Conservation (phyloP, 2,888 invertebrate species). For the Fragum fragum region DNA sequence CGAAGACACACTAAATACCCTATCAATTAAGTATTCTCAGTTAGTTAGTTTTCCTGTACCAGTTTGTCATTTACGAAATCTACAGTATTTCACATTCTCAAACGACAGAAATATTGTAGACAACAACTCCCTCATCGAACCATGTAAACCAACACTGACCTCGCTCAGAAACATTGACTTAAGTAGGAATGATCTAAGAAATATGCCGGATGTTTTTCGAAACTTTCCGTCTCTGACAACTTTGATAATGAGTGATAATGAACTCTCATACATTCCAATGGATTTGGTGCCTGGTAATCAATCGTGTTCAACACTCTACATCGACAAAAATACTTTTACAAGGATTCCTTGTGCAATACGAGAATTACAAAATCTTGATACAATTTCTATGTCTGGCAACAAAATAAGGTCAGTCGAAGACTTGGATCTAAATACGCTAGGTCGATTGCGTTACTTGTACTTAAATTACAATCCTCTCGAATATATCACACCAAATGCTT, state of each 20-base stretch:
- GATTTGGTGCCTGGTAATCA: neutral
- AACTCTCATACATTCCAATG: neutral
- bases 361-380: neutral
- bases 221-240: neutral
- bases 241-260: neutral
- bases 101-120: neutral
- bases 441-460: neutral
- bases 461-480: neutral
- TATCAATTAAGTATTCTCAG: neutral
- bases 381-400: neutral
- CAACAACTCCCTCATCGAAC: neutral
- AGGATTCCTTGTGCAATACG: neutral
- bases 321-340: neutral
- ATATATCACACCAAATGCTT: constrained; percentile 4
- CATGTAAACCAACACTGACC: neutral
- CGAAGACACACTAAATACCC: neutral
- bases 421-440: neutral
- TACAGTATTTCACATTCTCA: neutral
- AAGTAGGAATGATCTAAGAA: neutral
- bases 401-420: constrained; percentile 7
- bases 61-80: constrained; percentile 4
- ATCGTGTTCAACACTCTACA: neutral
- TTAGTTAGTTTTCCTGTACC: neutral
- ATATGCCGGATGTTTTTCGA: neutral
- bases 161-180: neutral